Base-by-base conservation (phyloP, 2,888 invertebrate species). In the Ormyrus pomaceus region DNA sequence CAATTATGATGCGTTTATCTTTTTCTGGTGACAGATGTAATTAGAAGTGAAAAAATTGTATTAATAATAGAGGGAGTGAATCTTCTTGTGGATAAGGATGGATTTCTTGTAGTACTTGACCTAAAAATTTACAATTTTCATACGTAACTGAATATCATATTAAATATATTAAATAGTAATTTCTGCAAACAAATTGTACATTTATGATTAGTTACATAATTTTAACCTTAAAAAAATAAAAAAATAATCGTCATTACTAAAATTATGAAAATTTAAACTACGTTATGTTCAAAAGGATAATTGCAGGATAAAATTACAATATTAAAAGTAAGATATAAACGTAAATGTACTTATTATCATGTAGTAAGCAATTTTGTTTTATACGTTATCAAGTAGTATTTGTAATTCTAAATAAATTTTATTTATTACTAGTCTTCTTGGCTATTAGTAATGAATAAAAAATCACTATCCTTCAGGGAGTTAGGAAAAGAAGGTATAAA, bases 1-100 rank as follows among this genome's bases (percentile, higher is more conserved):
- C 84, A 83, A 82, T 70, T 74, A 72, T 71, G 72, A 51, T 45
- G 55, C 19, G 51, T 65, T 64, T 59, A 68, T 68, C 53, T 61
- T 73, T 66, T 56, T 64, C 34, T 58, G 69, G 59, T 62, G 50
- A 70, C 56, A 70, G 5, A 56, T 51, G 50, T 19, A 53, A 1
- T 72, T 66, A 65, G 46, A 53, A 46, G 7, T 55, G 72, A n/a
- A 61, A 58, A 45, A 56, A 19, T 19, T 56, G 51, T 65, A 5
- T 72, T 72, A 55, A 19, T 58, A 11, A 56, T 53, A 55, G 45
- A 6, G 53, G 61, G 34, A 73, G 5, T 34, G 11, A 77, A 6
- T 73, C 48, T n/a, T 10, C 10, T 58, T 19, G 6, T 61, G 48
- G 46, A 56, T 65, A 62, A 59, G 59, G 55, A 73, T 73, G n/a